Evolutionary conservation across 2,113 vertebrate genomes (phyloP).

Genomic region (Craseonycteris thonglongyai): DNA sequence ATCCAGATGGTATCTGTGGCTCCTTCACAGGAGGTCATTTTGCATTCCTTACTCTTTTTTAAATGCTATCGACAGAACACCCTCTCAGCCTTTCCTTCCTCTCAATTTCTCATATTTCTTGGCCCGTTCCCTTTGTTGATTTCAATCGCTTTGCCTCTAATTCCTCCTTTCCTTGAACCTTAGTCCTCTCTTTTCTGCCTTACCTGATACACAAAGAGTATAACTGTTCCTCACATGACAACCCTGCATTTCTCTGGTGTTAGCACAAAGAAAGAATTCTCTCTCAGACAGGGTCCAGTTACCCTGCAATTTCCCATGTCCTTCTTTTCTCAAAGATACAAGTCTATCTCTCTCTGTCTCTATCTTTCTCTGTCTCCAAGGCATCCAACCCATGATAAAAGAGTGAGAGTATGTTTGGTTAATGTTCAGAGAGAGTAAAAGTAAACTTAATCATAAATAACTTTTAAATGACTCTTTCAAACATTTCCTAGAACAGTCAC

Average conservation of each 20-base stretch:
- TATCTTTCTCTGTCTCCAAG: neutral
- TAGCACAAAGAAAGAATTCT: constrained; percentile 54
- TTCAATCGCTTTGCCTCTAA: constrained; percentile 35
- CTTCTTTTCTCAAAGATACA: constrained; percentile 32
- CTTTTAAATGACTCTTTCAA: neutral
- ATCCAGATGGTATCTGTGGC: neutral
- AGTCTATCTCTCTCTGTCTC: neutral
- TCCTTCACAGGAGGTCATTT: neutral
- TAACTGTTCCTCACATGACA: neutral
- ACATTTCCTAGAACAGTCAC: neutral
- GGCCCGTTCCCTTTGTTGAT: constrained; percentile 13
- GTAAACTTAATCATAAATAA: neutral
- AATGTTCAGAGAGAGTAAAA: neutral
- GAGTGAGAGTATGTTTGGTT: neutral
- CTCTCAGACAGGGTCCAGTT: constrained; percentile 11
- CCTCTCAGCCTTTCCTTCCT: constrained; percentile 38
- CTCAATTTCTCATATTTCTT: constrained; percentile 46
- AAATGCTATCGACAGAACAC: neutral
- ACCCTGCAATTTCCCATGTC: neutral
- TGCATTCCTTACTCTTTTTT: neutral
- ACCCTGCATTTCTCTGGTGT: neutral
- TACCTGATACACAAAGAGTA: constrained; percentile 17
- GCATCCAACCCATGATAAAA: neutral
- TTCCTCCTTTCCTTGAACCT: constrained; percentile 8
- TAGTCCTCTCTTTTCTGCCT: constrained; percentile 11